Conservation (phyloP, 2,113 vertebrate species). For the Thymallus thymallus region DNA sequence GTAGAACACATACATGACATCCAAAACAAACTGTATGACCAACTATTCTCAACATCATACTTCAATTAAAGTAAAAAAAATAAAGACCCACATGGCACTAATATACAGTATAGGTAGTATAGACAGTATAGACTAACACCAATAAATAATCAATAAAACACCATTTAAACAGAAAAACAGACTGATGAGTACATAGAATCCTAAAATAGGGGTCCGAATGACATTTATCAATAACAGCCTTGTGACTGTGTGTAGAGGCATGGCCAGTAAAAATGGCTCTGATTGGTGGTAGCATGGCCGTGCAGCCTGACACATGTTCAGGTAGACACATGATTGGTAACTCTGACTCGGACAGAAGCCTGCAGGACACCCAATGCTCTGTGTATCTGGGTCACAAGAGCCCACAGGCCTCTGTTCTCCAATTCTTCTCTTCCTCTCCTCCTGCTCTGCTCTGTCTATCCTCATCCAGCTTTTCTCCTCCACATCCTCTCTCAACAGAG, state of each 20-base stretch:
- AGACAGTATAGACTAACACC: not conserved
- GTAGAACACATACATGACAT: too few relatives aligned
- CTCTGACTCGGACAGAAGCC: slow-evolving; percentile 22
- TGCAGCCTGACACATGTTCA: slow-evolving; percentile 13
- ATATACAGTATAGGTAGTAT: not conserved
- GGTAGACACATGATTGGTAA: too few relatives aligned
- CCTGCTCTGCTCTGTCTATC: not conserved
- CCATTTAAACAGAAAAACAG: too few relatives aligned
- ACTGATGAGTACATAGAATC: not conserved
- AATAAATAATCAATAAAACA: not conserved
- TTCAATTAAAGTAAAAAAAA: too few relatives aligned
- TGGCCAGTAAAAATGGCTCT: not conserved
- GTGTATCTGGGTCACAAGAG: slow-evolving; percentile 52
- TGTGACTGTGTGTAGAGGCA: not conserved
- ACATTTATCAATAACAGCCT: not conserved
- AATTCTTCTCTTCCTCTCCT: slow-evolving; percentile 6
- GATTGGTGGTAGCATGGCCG: not conserved
- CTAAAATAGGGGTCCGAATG: not conserved
- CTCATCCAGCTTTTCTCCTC: too few relatives aligned
- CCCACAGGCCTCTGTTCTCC: slow-evolving; percentile 32
- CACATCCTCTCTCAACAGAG: too few relatives aligned
- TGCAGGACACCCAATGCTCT: slow-evolving; percentile 30
- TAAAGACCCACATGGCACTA: too few relatives aligned
- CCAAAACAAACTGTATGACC: too few relatives aligned
- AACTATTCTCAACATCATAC: too few relatives aligned